phyloP scores from a whole-genome alignment of 2,888 invertebrate genomes.

The Cyclophora albipunctata region DNA sequence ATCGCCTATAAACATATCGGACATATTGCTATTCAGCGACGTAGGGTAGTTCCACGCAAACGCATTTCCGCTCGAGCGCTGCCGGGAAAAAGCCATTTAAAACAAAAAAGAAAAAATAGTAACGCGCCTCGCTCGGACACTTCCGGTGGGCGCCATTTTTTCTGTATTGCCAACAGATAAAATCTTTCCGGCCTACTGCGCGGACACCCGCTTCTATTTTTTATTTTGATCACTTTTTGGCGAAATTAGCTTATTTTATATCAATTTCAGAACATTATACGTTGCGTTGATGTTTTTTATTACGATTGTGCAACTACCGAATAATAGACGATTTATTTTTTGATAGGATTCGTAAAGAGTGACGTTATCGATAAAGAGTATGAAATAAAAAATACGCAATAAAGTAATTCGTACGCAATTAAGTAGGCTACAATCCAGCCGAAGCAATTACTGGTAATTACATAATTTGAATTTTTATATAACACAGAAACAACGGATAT shows the following conservation, averaged over 20 bases:
- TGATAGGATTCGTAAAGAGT: too few relatives aligned
- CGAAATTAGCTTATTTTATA: constrained; percentile 43
- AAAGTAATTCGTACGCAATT: too few relatives aligned
- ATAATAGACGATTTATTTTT: too few relatives aligned
- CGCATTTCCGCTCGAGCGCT: constrained; percentile 73
- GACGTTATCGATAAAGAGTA: too few relatives aligned
- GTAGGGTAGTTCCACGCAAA: constrained; percentile 68
- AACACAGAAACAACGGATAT: constrained; percentile 47
- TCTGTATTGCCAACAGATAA: constrained; percentile 76
- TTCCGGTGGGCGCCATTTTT: constrained; percentile 76
- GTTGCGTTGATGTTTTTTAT: constrained; percentile 1
- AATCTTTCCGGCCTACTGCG: constrained; percentile 75
- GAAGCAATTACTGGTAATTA: neutral
- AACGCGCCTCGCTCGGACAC: constrained; percentile 73
- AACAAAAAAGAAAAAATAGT: constrained; percentile 73
- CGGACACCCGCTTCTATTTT: constrained; percentile 63
- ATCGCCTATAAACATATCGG: constrained; percentile 46
- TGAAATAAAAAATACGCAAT: too few relatives aligned
- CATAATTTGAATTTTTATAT: constrained; percentile 28
- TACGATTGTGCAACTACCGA: too few relatives aligned
- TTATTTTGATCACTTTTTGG: constrained; percentile 61
- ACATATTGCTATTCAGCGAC: constrained; percentile 52
- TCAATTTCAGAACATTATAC: constrained; percentile 10
- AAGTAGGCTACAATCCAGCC: too few relatives aligned
- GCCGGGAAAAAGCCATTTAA: constrained; percentile 76